Conservation (phyloP, 2,113 vertebrate species). For the Symphodus melops region DNA sequence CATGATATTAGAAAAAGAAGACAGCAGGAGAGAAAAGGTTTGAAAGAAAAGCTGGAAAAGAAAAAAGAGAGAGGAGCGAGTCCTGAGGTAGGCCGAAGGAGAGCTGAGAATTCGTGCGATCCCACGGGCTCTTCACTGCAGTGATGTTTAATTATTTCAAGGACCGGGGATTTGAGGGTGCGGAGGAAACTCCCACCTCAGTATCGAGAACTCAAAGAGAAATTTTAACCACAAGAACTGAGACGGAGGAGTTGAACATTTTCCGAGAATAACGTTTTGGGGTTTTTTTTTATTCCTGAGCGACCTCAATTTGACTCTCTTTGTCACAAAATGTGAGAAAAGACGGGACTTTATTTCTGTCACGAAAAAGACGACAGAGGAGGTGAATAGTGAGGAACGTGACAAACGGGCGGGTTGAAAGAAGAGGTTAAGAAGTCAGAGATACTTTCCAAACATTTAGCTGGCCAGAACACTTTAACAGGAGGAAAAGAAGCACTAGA, state of each 20-base stretch:
- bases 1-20: conserved; percentile 20
- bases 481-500: conserved; percentile 17
- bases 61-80: conserved; percentile 25
- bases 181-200: conserved; percentile 35
- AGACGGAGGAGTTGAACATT: not conserved
- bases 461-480: conserved; percentile 13
- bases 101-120: conserved; percentile 20
- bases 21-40: conserved; percentile 16
- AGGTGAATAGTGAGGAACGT: not conserved
- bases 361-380: not conserved
- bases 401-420: not conserved
- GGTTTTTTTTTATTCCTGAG: not conserved
- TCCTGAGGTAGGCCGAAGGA: conserved; percentile 27
- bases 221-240: conserved; percentile 13
- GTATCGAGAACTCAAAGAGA: conserved; percentile 18
- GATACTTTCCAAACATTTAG: conserved; percentile 20
- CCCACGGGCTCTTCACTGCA: conserved; percentile 21
- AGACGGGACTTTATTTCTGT: not conserved
- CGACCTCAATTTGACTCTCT: not conserved
- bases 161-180: conserved; percentile 36
- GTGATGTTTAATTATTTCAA: conserved; percentile 57
- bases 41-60: not conserved
- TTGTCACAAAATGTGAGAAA: not conserved
- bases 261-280: not conserved
- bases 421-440: not conserved